These are phyloP conservation scores for Cydia splendana DNA, from an alignment of 1,140 invertebrate genomes.

Conservation along the genomic window DNA sequence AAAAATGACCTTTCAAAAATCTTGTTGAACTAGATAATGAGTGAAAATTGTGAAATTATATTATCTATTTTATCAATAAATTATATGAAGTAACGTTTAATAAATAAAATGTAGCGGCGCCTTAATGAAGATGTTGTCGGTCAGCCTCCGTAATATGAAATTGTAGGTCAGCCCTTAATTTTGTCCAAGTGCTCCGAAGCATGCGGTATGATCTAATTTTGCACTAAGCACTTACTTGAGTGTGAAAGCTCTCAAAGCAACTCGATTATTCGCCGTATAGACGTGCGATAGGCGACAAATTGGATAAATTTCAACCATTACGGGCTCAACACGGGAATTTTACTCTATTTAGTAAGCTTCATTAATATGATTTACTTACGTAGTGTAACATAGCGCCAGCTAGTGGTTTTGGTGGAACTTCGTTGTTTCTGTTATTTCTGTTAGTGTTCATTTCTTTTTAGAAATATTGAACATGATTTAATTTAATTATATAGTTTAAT, in stretches of 20 bases:
- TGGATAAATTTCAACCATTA: conserved; percentile 28
- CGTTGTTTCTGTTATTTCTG: too few relatives aligned
- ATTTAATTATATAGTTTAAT: too few relatives aligned
- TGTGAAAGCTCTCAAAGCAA: conserved; percentile 21
- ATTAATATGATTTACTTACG: background rate
- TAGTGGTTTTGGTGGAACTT: too few relatives aligned
- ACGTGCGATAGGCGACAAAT: conserved; percentile 28
- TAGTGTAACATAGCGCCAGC: too few relatives aligned
- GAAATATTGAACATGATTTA: too few relatives aligned
- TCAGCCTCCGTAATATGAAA: conserved; percentile 7
- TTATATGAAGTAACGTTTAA: too few relatives aligned
- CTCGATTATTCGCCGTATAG: conserved; percentile 22
- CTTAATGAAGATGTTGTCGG: background rate
- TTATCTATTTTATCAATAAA: too few relatives aligned
- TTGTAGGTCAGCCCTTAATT: background rate
- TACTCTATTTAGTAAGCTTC: background rate
- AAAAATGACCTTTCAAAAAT: too few relatives aligned
- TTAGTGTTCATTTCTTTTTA: too few relatives aligned
- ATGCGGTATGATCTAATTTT: conserved; percentile 14
- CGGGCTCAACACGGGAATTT: background rate
- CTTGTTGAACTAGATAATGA: too few relatives aligned
- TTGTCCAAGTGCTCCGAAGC: conserved; percentile 18
- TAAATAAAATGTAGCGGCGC: background rate
- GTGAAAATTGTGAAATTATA: too few relatives aligned
- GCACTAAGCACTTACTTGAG: conserved; percentile 25